Base-by-base conservation (phyloP, 2,888 invertebrate genomes). In the Acrocyrtus sp. region DNA sequence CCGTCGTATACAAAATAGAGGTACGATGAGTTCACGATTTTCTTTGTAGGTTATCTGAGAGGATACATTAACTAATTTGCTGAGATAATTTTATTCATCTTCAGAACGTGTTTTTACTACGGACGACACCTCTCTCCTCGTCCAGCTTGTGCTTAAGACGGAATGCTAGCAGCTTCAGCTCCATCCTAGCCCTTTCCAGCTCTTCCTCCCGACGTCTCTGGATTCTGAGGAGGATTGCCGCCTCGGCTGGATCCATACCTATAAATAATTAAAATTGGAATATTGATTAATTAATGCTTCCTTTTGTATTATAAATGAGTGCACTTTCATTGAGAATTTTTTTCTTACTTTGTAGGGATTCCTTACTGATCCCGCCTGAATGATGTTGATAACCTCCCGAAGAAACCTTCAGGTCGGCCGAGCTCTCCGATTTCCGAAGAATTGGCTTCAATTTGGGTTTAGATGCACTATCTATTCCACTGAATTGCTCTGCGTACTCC, bases 181-280 rank as follows among this genome's bases (percentile, higher is more conserved):
- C 69, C 58, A 72, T 41, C 43, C 75, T 61, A 2, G 72, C 72
- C 39, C 69, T 41, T 19, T 62, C 54, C 24, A 75, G 58, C 19
- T 75, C 75, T 27, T 45, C 51, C 21, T 75, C 75, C 26, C 75
- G 19, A 6, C 57, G 43, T 43, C 67, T 62, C 27, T 75, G 75
- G 43, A 75, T 61, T 45, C 67, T 21, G 2, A 70, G 63, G 24
- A 70, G 57, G n/a, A 70, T 58, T 15, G 62, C 62, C 17, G 70
- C 70, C 63, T 61, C 62, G n/a, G 50, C 56, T 1, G 29, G 17
- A n/a, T 62, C 57, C 22, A 57, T 57, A 15, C 63, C 70, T 70
- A 54, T 45, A 21, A 47, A n/a, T 10, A 50, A 19, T 22, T 10
- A 17, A n/a, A 45, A 45, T 45, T 4, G 8, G 6, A 39, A 39